Percentiles rank a stretch among this genome's conserved stretches.
These are phyloP conservation scores for Hetaerina americana DNA, from an alignment of 1,140 invertebrate species.

Conservation along the genomic window DNA sequence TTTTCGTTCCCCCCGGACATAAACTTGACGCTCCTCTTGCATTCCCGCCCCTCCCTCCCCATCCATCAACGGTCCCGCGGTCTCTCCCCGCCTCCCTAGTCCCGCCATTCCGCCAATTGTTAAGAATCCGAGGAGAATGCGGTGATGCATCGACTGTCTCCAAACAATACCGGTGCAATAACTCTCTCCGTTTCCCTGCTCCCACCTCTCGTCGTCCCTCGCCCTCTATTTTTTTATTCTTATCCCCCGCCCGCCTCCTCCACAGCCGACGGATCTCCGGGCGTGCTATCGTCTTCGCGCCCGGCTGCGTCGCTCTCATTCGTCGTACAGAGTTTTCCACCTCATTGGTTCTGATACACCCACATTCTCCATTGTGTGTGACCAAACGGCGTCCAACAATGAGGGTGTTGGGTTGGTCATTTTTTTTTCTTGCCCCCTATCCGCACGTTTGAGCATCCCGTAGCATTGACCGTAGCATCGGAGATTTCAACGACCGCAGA, in stretches of 20 bases:
- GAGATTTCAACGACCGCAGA: no score
- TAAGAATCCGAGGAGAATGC: background rate
- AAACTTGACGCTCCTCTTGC: background rate
- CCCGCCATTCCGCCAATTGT: background rate
- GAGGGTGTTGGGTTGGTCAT: no score
- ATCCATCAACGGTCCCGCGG: no score
- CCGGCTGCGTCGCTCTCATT: background rate
- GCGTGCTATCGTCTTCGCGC: background rate
- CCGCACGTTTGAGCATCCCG: no score
- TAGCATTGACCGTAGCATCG: no score
- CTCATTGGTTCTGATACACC: background rate
- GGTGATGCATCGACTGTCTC: background rate
- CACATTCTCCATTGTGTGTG: background rate
- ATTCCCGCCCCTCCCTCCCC: background rate
- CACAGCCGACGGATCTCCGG: no score
- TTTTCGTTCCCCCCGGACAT: background rate
- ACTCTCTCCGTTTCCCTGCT: background rate
- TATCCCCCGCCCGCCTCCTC: no score
- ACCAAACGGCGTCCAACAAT: no score
- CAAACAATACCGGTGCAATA: background rate
- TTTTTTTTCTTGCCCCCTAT: no score
- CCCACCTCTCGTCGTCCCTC: no score
- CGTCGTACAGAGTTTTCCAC: background rate
- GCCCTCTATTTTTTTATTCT: no score
- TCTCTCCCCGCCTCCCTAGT: background rate